Percentiles rank a stretch among this genome's conserved stretches.
phyloP scores from a whole-genome alignment of 1,140 invertebrate genomes.

The Gryllus bimaculatus region DNA sequence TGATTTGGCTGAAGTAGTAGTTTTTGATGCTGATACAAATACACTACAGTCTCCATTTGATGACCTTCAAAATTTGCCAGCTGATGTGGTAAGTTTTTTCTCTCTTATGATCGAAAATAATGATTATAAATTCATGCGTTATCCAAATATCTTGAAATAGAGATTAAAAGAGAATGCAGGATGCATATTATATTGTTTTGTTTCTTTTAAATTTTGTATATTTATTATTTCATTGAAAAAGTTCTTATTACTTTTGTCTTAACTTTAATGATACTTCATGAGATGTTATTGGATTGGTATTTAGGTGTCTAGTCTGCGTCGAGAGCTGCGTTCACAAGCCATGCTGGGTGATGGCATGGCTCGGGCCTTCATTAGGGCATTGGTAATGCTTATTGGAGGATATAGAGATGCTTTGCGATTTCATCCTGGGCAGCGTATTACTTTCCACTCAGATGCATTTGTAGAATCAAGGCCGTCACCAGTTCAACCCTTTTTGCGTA shows the following conservation, averaged over 20 bases:
- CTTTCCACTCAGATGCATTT: constrained; percentile 77
- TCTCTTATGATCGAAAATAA: too few relatives aligned
- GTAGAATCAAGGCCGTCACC: constrained; percentile 67
- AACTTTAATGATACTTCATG: too few relatives aligned
- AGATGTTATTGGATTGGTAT: constrained; percentile 19
- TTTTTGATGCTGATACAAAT: constrained; percentile 84
- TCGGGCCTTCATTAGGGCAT: constrained; percentile 75
- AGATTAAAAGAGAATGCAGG: too few relatives aligned
- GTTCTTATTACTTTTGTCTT: too few relatives aligned
- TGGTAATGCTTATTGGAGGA: constrained; percentile 86
- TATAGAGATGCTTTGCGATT: constrained; percentile 84
- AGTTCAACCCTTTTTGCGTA: constrained; percentile 78
- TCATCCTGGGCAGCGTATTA: constrained; percentile 68
- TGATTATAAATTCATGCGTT: too few relatives aligned
- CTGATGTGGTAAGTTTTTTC: constrained; percentile 57
- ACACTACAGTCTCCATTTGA: constrained; percentile 75
- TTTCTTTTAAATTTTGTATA: too few relatives aligned
- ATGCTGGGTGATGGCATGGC: constrained; percentile 82
- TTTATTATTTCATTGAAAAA: too few relatives aligned
- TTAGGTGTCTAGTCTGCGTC: constrained; percentile 55
- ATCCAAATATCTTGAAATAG: too few relatives aligned
- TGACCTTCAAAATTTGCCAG: constrained; percentile 75
- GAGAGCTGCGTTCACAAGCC: constrained; percentile 58
- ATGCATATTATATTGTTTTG: too few relatives aligned
- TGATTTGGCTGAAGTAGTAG: constrained; percentile 83